Base-by-base conservation (phyloP, 1,140 invertebrate species). In the Drosophila equinoxialis region DNA sequence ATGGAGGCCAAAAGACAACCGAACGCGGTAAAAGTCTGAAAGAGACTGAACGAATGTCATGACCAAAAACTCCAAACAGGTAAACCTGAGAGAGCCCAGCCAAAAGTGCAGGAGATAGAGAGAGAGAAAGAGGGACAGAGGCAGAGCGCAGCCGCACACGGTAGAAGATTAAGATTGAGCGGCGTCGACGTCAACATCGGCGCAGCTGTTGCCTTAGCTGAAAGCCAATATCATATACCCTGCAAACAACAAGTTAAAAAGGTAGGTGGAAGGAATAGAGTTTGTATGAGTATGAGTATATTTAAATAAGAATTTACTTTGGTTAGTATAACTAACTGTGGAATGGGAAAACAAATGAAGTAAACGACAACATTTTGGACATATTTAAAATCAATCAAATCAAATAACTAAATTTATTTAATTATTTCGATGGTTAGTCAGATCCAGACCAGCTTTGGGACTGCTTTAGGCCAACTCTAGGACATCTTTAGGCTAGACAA, bases 1-100 rank as follows among this genome's bases (percentile, higher is more conserved):
- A 61, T 60, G 58, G 57, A 51, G 45, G 63, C 63, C 68, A 65
- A 14, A 67, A 67, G 65, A 68, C 79, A 77, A 90, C 90, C 90
- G 78, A 74, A 79, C 71, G 71, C 68, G 71, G 63, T 73, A 77
- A 87, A 91, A 84, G 84, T 86, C 84, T 72, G 80, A 81, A 81
- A 66, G 74, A 76, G 86, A 91, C 90, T 91, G 85, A 87, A 84
- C 80, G 84, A 91, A 90, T 87, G 90, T 91, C 85, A 91, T 81
- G 90, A 87, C 74, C 89, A 83, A 82, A 86, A 68, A 68, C 57
- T 55, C 42, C 59, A 73, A 72, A 66, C 67, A 76, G 71, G 60
- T 79, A 67, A 70, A 35, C 23, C 39, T 65, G 35, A 11, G 23
- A 13, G 54, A 20, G 45, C 35, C 54, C 26, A 10, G 23, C n/a